Evolutionary conservation across 37 sponge, comb jelly and placozoan species (phyloP).

Genomic region (Haliclona indistincta): DNA sequence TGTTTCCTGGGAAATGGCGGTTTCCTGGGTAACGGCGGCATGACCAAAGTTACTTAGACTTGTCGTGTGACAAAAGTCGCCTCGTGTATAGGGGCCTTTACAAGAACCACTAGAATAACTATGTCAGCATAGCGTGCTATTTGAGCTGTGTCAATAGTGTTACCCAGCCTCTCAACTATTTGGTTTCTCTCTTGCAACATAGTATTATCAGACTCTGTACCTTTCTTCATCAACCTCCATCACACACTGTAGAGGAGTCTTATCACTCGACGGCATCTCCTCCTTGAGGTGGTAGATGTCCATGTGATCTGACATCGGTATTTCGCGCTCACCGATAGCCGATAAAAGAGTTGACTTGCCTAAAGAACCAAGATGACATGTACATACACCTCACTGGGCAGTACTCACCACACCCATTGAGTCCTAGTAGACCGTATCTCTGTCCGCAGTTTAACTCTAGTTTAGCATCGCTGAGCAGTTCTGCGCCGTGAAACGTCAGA

Average conservation of each 20-base stretch:
- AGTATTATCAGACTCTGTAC: too few species aligned
- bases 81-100: not conserved
- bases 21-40: too few species aligned
- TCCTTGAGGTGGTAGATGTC: conserved; percentile 85
- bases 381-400: not conserved
- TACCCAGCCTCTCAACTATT: too few species aligned
- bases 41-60: too few species aligned
- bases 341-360: conserved; percentile 84
- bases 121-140: too few species aligned
- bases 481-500: conserved; percentile 86
- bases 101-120: too few species aligned
- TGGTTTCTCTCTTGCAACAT: too few species aligned
- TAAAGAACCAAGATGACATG: not conserved
- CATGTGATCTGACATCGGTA: conserved; percentile 82
- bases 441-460: conserved; percentile 88
- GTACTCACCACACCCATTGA: conserved; percentile 89
- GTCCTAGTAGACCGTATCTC: conserved; percentile 90
- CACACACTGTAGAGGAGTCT: conserved; percentile 88
- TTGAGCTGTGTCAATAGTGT: too few species aligned
- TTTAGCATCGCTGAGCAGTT: conserved; percentile 78
- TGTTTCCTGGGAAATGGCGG: too few species aligned
- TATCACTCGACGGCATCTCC: conserved; percentile 81
- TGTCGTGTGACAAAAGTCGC: not conserved
- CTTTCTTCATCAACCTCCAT: conserved; percentile 86
- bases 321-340: conserved; percentile 63